Percentiles rank a stretch among this genome's conserved stretches.
Conservation (phyloP, 2,797 vertebrate genomes). For the Crenichthys baileyi region DNA sequence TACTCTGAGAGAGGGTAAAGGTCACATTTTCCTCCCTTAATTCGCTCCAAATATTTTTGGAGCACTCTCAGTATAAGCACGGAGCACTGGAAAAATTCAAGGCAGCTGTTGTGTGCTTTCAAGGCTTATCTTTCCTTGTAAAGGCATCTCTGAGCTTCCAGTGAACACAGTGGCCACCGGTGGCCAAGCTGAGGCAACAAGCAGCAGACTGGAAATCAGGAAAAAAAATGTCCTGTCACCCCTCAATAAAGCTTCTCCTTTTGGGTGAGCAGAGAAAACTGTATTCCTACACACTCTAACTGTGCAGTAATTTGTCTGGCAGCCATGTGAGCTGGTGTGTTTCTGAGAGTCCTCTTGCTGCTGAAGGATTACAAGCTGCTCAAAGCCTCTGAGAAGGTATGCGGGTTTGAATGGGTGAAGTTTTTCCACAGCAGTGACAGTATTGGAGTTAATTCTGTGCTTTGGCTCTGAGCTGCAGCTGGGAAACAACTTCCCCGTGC, state of each 20-base stretch:
- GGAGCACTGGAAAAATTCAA: conserved; percentile 64
- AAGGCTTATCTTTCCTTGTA: conserved; percentile 72
- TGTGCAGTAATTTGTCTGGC: conserved; percentile 71
- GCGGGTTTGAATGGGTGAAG: conserved; percentile 75
- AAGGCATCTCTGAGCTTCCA: conserved; percentile 68
- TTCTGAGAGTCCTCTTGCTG: conserved; percentile 67
- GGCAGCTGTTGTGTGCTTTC: conserved; percentile 75
- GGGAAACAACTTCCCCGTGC: conserved; percentile 75
- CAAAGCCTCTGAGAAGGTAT: conserved; percentile 77
- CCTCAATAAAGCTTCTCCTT: conserved; percentile 42
- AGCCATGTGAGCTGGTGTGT: conserved; percentile 60
- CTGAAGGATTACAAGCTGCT: conserved; percentile 77
- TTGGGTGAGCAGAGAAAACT: conserved; percentile 46
- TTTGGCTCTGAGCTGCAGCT: conserved; percentile 74
- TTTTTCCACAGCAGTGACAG: conserved; percentile 79
- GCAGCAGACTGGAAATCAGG: conserved; percentile 43
- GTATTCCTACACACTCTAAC: conserved; percentile 63
- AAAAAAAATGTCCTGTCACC: conserved; percentile 51
- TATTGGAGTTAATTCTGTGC: conserved; percentile 79
- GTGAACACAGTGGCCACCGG: conserved; percentile 65
- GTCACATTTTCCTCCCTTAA: conserved; percentile 64
- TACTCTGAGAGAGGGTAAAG: conserved; percentile 69
- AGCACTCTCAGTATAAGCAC: conserved; percentile 71
- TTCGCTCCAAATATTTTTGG: conserved; percentile 75
- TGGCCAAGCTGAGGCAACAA: conserved; percentile 63